Percentiles rank a stretch among this genome's conserved stretches.
phyloP scores from a whole-genome alignment of 2,888 invertebrate species.

The Xanthostigma xanthostigma region DNA sequence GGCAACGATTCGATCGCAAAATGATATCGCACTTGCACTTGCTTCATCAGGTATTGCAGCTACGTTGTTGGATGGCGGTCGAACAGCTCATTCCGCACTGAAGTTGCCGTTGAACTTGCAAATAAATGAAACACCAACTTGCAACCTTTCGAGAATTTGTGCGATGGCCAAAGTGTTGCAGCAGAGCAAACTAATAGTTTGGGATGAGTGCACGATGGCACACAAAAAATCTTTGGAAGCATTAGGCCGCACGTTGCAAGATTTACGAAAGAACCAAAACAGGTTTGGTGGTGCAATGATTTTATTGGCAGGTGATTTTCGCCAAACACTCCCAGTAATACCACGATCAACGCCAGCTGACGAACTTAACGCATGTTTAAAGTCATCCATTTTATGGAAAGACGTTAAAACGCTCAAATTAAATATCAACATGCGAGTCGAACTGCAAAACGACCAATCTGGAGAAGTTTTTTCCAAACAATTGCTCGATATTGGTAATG shows the following conservation, averaged over 20 bases:
- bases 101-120: slow-evolving; percentile 22
- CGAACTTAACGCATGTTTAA: slow-evolving; percentile 21
- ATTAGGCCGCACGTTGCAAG: slow-evolving; percentile 17
- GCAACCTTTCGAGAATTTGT: slow-evolving; percentile 18
- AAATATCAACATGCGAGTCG: slow-evolving; percentile 16
- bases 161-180: slow-evolving; percentile 17
- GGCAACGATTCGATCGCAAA: slow-evolving; percentile 19
- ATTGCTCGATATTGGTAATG: slow-evolving; percentile 18
- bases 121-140: slow-evolving; percentile 17
- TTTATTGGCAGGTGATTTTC: slow-evolving; percentile 20
- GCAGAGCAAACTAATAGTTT: slow-evolving; percentile 21
- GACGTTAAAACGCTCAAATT: slow-evolving; percentile 13
- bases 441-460: slow-evolving; percentile 14
- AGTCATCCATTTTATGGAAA: slow-evolving; percentile 12
- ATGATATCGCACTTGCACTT: slow-evolving; percentile 22
- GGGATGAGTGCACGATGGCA: slow-evolving; percentile 27
- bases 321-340: slow-evolving; percentile 21
- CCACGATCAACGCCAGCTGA: slow-evolving; percentile 19
- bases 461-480: slow-evolving; percentile 15
- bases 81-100: slow-evolving; percentile 25
- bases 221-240: slow-evolving; percentile 20
- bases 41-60: slow-evolving; percentile 30
- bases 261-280: slow-evolving; percentile 15
- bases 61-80: slow-evolving; percentile 23
- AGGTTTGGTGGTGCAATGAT: slow-evolving; percentile 19